A percentile compares a stretch with the other conserved stretches of the same genome.
phyloP scores from a whole-genome alignment of 2,888 invertebrate species.

The Trichopoda pennipes region DNA sequence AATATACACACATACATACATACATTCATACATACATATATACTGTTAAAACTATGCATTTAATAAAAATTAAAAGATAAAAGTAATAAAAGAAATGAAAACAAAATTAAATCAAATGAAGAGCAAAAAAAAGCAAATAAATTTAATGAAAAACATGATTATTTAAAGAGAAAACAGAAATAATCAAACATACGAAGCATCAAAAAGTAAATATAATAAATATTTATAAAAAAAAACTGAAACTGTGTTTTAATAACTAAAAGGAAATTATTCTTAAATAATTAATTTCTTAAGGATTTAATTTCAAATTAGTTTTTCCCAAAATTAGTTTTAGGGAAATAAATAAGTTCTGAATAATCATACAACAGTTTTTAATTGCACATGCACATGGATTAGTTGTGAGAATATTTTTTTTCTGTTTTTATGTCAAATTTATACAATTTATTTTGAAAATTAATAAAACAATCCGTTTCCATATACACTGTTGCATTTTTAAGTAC shows the following conservation, averaged over 20 bases:
- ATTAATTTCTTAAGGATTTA: background rate
- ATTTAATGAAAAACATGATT: slow-evolving; percentile 45
- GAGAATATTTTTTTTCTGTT: too few relatives aligned
- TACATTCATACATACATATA: slow-evolving; percentile 36
- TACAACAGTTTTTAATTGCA: too few relatives aligned
- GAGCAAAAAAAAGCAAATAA: slow-evolving; percentile 30
- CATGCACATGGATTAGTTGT: too few relatives aligned
- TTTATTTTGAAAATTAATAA: too few relatives aligned
- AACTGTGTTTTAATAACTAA: slow-evolving; percentile 21
- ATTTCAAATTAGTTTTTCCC: too few relatives aligned
- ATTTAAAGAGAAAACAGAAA: slow-evolving; percentile 36
- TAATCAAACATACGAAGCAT: slow-evolving; percentile 58
- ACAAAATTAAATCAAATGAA: slow-evolving; percentile 7
- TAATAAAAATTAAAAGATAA: slow-evolving; percentile 50
- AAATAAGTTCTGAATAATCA: too few relatives aligned
- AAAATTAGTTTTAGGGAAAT: too few relatives aligned
- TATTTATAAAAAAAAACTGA: slow-evolving; percentile 31
- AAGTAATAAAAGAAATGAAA: slow-evolving; percentile 37
- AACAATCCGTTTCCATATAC: too few relatives aligned
- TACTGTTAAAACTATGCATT: slow-evolving; percentile 59
- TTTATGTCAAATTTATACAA: too few relatives aligned
- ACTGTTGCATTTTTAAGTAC: too few relatives aligned
- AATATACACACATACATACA: too few relatives aligned
- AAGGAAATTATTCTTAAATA: background rate
- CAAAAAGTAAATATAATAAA: slow-evolving; percentile 56